A percentile compares a stretch with the other conserved stretches of the same genome.
These are phyloP conservation scores for Sarcophaga variegata DNA, from an alignment of 2,888 invertebrate genomes.

Conservation along the genomic window DNA sequence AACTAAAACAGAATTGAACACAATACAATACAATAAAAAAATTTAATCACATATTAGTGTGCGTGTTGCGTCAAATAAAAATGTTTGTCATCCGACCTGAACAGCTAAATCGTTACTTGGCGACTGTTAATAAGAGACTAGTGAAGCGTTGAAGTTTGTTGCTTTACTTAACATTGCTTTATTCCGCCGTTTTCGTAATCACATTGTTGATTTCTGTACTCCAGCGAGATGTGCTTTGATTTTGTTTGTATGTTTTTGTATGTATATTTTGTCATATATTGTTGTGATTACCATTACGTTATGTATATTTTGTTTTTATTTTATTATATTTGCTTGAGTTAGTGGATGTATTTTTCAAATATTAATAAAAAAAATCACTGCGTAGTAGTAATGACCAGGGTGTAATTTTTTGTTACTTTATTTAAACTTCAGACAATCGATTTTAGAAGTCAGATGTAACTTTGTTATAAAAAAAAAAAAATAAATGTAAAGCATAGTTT, in stretches of 20 bases:
- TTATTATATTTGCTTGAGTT: conserved; percentile 44
- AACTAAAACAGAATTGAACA: conserved; percentile 64
- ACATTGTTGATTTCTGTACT: conserved; percentile 32
- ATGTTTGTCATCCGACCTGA: conserved; percentile 46
- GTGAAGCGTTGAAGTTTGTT: conserved; percentile 54
- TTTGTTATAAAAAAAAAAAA: no score
- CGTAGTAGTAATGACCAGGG: no score
- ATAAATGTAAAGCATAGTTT: no score
- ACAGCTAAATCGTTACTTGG: conserved; percentile 61
- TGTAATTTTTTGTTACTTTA: no score
- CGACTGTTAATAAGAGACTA: conserved; percentile 67
- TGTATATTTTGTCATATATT: conserved; percentile 24
- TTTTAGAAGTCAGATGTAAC: no score
- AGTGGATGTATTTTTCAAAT: conserved; percentile 49
- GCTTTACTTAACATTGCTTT: conserved; percentile 64
- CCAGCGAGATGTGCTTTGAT: conserved; percentile 25
- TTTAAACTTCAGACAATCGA: no score
- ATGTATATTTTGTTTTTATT: conserved; percentile 19
- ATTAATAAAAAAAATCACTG: no score
- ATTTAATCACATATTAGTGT: conserved; percentile 43
- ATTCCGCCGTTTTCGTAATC: conserved; percentile 3
- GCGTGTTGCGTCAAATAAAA: background rate
- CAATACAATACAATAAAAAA: conserved; percentile 44
- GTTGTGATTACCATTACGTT: conserved; percentile 32
- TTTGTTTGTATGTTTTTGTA: conserved; percentile 17